A percentile compares a stretch with the other conserved stretches of the same genome.
phyloP scores from a whole-genome alignment of 92 coral and sea anemone species.

The Phenganax subtilis region DNA sequence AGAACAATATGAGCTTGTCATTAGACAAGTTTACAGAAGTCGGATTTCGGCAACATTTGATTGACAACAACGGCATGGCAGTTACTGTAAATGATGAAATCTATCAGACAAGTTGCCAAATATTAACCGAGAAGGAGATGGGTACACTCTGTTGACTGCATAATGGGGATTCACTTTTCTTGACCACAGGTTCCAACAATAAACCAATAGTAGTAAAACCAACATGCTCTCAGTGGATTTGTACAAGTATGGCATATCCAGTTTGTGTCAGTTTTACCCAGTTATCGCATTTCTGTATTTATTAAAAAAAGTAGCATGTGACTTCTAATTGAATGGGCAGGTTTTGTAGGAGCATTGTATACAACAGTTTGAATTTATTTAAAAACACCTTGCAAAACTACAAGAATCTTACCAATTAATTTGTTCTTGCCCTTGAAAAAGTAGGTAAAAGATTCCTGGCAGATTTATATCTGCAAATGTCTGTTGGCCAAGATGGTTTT shows the following conservation, averaged over 20 bases:
- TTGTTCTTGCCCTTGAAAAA: background rate
- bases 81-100: slow-evolving; percentile 8
- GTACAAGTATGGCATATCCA: slow-evolving; percentile 41
- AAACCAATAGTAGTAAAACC: slow-evolving; percentile 30
- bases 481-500: slow-evolving; percentile 46
- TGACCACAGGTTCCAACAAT: slow-evolving; percentile 14
- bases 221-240: slow-evolving; percentile 56
- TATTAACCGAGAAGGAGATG: background rate
- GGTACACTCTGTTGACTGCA: slow-evolving; percentile 7
- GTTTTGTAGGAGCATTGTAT: background rate
- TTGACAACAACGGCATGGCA: slow-evolving; percentile 24
- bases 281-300: too few species aligned
- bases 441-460: slow-evolving; percentile 45
- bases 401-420: background rate
- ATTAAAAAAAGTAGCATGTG: too few species aligned
- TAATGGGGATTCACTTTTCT: slow-evolving; percentile 9
- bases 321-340: background rate
- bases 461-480: slow-evolving; percentile 51
- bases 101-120: slow-evolving; percentile 7
- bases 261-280: too few species aligned
- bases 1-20: background rate
- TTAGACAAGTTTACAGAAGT: background rate
- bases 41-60: background rate
- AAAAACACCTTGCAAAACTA: background rate
- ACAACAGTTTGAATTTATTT: background rate